phyloP scores from a whole-genome alignment of 2,797 vertebrate species.

The Salarias fasciatus region DNA sequence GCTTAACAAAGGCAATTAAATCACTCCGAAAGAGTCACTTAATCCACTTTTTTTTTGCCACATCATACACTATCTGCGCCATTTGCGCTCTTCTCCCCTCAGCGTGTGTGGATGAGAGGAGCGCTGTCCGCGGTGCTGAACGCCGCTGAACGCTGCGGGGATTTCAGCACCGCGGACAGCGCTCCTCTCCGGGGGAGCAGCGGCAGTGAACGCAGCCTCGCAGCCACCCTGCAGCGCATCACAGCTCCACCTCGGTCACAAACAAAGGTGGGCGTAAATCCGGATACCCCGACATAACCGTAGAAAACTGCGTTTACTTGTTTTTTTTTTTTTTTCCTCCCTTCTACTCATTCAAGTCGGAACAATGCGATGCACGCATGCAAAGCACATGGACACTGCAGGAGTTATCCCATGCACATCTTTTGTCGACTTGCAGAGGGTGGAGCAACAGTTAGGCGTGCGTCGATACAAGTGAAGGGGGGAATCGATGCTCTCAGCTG shows the following conservation, averaged over 20 bases:
- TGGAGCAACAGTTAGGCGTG: neutral
- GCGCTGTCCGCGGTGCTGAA: too few species aligned
- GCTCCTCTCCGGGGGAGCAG: slow-evolving; percentile 15
- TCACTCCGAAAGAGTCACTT: too few species aligned
- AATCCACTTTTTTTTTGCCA: neutral
- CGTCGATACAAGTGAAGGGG: neutral
- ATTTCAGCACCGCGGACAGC: slow-evolving; percentile 79
- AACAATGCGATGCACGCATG: slow-evolving; percentile 5
- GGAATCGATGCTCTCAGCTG: neutral
- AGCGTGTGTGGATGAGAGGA: neutral
- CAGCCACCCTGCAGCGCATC: too few species aligned
- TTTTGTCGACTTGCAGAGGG: slow-evolving; percentile 12
- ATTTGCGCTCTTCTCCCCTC: slow-evolving; percentile 12
- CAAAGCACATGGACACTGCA: neutral
- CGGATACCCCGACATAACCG: slow-evolving; percentile 17
- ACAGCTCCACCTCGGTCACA: slow-evolving; percentile 28
- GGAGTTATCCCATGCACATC: slow-evolving; percentile 4
- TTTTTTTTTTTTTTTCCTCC: too few species aligned
- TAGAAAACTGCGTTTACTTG: neutral
- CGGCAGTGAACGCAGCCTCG: slow-evolving; percentile 18
- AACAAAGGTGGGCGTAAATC: slow-evolving; percentile 53
- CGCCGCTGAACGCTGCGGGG: too few species aligned
- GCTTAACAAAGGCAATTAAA: neutral
- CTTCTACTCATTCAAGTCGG: neutral
- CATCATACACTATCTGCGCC: slow-evolving; percentile 10